Evolutionary conservation across 2,888 invertebrate genomes (phyloP).

Genomic region (Eupithecia abbreviata): DNA sequence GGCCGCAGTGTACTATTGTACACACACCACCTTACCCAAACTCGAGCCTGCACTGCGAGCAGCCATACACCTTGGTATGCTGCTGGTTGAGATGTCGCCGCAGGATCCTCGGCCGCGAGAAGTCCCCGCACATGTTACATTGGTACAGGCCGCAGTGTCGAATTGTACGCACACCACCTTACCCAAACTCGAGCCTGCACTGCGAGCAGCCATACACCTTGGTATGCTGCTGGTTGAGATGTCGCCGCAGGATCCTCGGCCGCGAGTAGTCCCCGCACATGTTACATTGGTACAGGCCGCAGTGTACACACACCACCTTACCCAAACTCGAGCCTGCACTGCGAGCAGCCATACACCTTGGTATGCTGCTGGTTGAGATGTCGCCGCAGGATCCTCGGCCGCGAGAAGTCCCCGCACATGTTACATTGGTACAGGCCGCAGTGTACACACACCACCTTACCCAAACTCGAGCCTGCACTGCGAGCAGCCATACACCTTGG

Average conservation of each 20-base stretch:
- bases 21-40: constrained; percentile 32
- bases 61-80: constrained; percentile 53
- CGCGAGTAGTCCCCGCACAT: constrained; percentile 49
- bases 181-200: constrained; percentile 52
- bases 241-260: constrained; percentile 41
- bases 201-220: constrained; percentile 51
- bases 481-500: constrained; percentile 50
- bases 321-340: constrained; percentile 51
- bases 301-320: constrained; percentile 46
- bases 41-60: constrained; percentile 47
- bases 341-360: constrained; percentile 50
- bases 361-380: constrained; percentile 50
- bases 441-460: too few species aligned
- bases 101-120: constrained; percentile 37
- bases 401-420: constrained; percentile 48
- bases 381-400: constrained; percentile 40
- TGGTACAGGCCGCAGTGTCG: constrained; percentile 38
- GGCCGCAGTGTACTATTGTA: too few species aligned
- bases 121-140: constrained; percentile 51
- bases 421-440: constrained; percentile 47
- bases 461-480: constrained; percentile 48
- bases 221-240: constrained; percentile 49
- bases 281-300: constrained; percentile 46
- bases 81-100: constrained; percentile 39
- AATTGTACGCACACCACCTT: constrained; percentile 39